A percentile compares a stretch with the other conserved stretches of the same genome.
These are phyloP conservation scores for Zaprionus obscuricornis DNA, from an alignment of 2,888 invertebrate species.

Conservation along the genomic window DNA sequence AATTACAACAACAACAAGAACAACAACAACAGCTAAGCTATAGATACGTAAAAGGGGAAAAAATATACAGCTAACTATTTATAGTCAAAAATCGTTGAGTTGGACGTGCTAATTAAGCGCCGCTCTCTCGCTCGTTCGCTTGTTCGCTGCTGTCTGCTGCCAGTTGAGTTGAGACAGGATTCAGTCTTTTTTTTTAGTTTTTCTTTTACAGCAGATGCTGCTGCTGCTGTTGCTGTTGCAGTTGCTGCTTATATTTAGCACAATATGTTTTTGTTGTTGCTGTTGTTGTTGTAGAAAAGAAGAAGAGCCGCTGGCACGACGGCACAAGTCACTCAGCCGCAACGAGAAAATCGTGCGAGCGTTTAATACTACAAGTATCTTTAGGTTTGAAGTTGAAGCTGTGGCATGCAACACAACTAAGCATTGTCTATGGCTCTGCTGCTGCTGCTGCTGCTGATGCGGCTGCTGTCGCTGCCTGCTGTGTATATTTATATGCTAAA, in stretches of 20 bases:
- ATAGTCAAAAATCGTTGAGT: not conserved
- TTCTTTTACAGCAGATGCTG: constrained; percentile 40
- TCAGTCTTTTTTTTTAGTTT: constrained; percentile 35
- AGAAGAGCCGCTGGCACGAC: constrained; percentile 70
- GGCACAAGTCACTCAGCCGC: constrained; percentile 77
- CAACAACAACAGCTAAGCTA: too few species aligned
- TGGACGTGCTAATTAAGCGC: constrained; percentile 52
- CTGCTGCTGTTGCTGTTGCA: constrained; percentile 11
- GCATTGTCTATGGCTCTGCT: too few species aligned
- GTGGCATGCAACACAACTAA: too few species aligned
- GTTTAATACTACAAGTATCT: constrained; percentile 58
- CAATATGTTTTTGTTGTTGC: constrained; percentile 33
- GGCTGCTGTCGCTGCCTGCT: constrained; percentile 41
- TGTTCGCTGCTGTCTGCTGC: too few species aligned
- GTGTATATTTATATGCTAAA: constrained; percentile 77
- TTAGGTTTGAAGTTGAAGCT: constrained; percentile 25
- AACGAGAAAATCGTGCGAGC: constrained; percentile 79
- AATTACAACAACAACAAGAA: too few species aligned
- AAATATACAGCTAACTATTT: too few species aligned
- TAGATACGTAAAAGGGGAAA: too few species aligned
- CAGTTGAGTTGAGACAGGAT: constrained; percentile 33
- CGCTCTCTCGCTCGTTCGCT: constrained; percentile 18
- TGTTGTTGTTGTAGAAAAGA: constrained; percentile 3
- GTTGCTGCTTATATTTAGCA: constrained; percentile 49
- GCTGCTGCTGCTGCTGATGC: constrained; percentile 1